These are phyloP conservation scores for Anomalospiza imberbis DNA, from an alignment of 2,797 vertebrate species.

Conservation along the genomic window DNA sequence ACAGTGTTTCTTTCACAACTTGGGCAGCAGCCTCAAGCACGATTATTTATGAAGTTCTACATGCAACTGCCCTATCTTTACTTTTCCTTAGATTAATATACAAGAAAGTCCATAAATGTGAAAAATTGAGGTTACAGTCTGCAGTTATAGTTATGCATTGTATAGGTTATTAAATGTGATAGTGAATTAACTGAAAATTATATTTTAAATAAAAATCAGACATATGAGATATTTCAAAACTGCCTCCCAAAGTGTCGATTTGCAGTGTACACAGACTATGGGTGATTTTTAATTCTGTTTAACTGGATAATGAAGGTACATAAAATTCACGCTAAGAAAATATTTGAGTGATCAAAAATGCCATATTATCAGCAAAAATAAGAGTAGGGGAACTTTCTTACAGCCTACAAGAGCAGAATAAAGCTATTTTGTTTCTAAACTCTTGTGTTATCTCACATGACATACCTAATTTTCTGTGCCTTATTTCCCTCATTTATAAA, in stretches of 20 bases:
- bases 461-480: background rate
- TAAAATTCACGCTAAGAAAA: background rate
- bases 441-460: background rate
- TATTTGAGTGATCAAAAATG: background rate
- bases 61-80: background rate
- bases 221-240: background rate
- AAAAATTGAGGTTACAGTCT: background rate
- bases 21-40: constrained; percentile 29
- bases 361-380: background rate
- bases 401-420: background rate
- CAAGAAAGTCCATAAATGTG: background rate
- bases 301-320: background rate
- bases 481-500: background rate
- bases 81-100: constrained; percentile 11
- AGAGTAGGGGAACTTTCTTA: background rate
- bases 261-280: background rate
- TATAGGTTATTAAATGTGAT: background rate
- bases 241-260: background rate
- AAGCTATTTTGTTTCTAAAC: background rate
- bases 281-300: background rate
- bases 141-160: background rate
- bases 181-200: background rate
- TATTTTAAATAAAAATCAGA: constrained; percentile 13
- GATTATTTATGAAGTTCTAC: constrained; percentile 30
- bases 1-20: constrained; percentile 38